phyloP scores from a whole-genome alignment of 2,797 vertebrate genomes.

The Chiloscyllium punctatum region DNA sequence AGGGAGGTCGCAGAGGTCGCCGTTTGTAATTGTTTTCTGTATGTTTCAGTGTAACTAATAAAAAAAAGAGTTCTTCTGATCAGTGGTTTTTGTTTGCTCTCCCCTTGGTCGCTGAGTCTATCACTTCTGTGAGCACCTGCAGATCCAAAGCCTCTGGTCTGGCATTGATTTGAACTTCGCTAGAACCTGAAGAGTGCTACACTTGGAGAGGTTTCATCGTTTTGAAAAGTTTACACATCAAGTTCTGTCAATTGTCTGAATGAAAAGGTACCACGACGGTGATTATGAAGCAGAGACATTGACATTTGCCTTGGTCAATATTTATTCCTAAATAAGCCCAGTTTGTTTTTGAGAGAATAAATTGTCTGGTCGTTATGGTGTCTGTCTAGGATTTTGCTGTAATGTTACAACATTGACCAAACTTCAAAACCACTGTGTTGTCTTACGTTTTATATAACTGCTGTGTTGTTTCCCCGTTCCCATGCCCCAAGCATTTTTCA shows the following conservation, averaged over 20 bases:
- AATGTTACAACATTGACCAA: too few species aligned
- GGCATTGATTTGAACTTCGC: background rate
- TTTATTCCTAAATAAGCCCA: background rate
- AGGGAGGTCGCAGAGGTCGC: slow-evolving; percentile 91
- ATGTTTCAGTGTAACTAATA: slow-evolving; percentile 70
- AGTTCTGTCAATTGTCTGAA: background rate
- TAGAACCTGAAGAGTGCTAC: background rate
- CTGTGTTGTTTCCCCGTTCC: too few species aligned
- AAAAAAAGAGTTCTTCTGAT: slow-evolving; percentile 42
- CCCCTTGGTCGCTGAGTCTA: background rate
- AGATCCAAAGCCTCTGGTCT: background rate
- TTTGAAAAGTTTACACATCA: background rate
- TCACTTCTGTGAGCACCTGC: background rate
- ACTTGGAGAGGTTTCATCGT: background rate
- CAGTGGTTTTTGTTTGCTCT: background rate
- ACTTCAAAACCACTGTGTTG: too few species aligned
- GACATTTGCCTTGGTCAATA: background rate
- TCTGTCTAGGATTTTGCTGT: background rate
- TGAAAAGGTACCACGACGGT: background rate
- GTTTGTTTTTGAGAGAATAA: too few species aligned
- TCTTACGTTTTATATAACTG: too few species aligned
- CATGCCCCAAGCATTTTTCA: too few species aligned
- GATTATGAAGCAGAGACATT: background rate
- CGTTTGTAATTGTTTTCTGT: slow-evolving; percentile 74
- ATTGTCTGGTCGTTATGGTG: background rate